Evolutionary conservation across 2,113 vertebrate species (phyloP).

Genomic region (Anthoscopus minutus): DNA sequence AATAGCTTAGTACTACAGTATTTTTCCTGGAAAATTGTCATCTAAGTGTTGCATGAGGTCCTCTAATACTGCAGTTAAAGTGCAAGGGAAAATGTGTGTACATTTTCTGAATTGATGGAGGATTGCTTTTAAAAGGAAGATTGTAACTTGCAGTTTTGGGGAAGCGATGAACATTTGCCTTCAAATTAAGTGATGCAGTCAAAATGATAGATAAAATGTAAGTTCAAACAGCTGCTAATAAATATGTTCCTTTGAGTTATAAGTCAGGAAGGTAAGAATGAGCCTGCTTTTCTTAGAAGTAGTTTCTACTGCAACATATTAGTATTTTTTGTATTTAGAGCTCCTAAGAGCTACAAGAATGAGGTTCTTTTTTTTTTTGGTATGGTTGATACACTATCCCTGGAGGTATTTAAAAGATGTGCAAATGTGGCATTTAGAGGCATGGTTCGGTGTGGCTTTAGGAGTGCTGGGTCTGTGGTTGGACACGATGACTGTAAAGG

Average conservation of each 20-base stretch:
- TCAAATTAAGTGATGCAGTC: neutral
- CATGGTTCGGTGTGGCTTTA: neutral
- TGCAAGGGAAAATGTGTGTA: neutral
- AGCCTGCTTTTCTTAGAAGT: neutral
- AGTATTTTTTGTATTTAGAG: neutral
- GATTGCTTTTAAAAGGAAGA: neutral
- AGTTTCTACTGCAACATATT: neutral
- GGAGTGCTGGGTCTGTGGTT: neutral
- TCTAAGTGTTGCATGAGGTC: rapidly evolving
- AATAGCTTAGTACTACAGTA: neutral
- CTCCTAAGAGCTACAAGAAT: neutral
- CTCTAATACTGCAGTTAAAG: neutral
- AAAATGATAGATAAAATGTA: neutral
- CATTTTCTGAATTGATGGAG: neutral
- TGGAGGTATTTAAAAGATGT: neutral
- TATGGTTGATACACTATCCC: neutral
- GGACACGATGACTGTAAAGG: neutral
- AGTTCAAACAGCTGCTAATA: neutral
- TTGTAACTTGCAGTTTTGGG: neutral
- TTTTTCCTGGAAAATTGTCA: neutral
- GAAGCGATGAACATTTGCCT: neutral
- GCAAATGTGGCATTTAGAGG: neutral
- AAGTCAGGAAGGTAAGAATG: neutral
- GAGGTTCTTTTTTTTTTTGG: neutral
- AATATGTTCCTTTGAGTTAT: neutral